These are phyloP conservation scores for Erebia epiphron DNA, from an alignment of 2,888 invertebrate genomes.

Conservation along the genomic window DNA sequence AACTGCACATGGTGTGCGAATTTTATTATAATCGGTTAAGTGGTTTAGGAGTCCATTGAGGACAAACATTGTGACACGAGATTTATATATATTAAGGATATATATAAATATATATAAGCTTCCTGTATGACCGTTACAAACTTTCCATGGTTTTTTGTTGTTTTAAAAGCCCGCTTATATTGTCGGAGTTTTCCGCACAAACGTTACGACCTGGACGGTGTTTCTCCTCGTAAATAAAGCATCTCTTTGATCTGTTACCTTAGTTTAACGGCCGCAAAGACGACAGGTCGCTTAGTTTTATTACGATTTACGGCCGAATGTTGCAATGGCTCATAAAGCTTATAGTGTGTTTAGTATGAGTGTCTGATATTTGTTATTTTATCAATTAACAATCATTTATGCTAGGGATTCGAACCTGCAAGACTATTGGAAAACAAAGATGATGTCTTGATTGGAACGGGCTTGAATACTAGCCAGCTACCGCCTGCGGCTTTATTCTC, in stretches of 20 bases:
- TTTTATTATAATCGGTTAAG: too few relatives aligned
- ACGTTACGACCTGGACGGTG: conserved; percentile 28
- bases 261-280: conserved; percentile 23
- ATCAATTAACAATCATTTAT: too few relatives aligned
- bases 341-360: not conserved
- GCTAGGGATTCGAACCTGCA: too few relatives aligned
- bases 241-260: conserved; percentile 38
- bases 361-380: not conserved
- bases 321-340: not conserved
- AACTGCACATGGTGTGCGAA: too few relatives aligned
- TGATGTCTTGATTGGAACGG: too few relatives aligned
- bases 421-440: too few relatives aligned
- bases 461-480: too few relatives aligned
- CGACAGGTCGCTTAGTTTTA: conserved; percentile 26
- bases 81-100: too few relatives aligned
- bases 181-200: conserved; percentile 19
- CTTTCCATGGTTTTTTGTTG: conserved; percentile 9
- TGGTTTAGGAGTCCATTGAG: too few relatives aligned
- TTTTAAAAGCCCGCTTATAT: conserved; percentile 1
- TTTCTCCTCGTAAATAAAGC: conserved; percentile 34
- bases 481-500: too few relatives aligned
- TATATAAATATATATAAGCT: too few relatives aligned
- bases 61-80: too few relatives aligned
- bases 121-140: not conserved
- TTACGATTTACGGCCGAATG: not conserved